Conservation (phyloP, 2,797 vertebrate species). For the Denticeps clupeoides region DNA sequence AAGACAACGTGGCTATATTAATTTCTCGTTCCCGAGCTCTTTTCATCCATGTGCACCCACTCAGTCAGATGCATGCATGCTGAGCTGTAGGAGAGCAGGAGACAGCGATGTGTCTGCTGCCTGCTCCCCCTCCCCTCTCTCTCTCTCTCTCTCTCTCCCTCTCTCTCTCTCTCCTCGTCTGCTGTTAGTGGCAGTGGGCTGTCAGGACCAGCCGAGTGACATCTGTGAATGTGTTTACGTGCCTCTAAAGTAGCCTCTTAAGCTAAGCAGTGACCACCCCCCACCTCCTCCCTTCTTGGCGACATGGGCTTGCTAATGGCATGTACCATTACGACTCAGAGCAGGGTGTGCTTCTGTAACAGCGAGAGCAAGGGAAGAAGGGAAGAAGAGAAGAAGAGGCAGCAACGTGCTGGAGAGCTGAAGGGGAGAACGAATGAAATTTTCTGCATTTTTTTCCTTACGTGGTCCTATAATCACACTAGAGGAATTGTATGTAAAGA, state of each 20-base stretch:
- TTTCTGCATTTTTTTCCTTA: too few relatives aligned
- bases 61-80: slow-evolving; percentile 6
- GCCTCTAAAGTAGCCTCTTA: slow-evolving; percentile 65
- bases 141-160: slow-evolving; percentile 26
- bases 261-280: slow-evolving; percentile 59
- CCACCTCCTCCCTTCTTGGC: slow-evolving; percentile 32
- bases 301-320: slow-evolving; percentile 67
- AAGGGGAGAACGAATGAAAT: slow-evolving; percentile 21
- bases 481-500: background rate
- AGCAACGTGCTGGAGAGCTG: slow-evolving; percentile 23
- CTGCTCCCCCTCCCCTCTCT: slow-evolving; percentile 32
- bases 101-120: slow-evolving; percentile 22
- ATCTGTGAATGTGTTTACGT: slow-evolving; percentile 71
- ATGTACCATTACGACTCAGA: slow-evolving; percentile 72
- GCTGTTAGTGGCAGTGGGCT: slow-evolving; percentile 24
- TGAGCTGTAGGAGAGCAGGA: slow-evolving; percentile 39
- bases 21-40: slow-evolving; percentile 22
- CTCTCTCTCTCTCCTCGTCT: slow-evolving; percentile 8
- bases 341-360: slow-evolving; percentile 65
- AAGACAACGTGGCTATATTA: too few relatives aligned
- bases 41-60: slow-evolving; percentile 23
- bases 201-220: slow-evolving; percentile 45
- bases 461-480: too few relatives aligned
- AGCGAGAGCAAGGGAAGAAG: slow-evolving; percentile 25
- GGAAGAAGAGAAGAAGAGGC: slow-evolving; percentile 15